A percentile compares a stretch with the other conserved stretches of the same genome.
These are phyloP conservation scores for Sericinus montela DNA, from an alignment of 2,888 invertebrate species.

Conservation along the genomic window DNA sequence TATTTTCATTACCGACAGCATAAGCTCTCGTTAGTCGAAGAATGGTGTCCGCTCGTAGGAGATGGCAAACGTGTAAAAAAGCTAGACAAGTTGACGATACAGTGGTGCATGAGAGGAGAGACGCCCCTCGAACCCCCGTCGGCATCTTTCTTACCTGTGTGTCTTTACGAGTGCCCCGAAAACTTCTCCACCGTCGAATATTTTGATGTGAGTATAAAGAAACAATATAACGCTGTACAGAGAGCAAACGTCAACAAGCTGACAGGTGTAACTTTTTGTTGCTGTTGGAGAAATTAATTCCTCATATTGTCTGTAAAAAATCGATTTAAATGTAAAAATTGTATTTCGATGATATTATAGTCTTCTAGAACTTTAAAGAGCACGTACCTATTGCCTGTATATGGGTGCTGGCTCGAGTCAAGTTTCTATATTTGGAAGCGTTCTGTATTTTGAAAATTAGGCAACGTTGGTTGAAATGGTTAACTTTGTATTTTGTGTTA, in stretches of 20 bases:
- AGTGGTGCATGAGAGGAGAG: constrained; percentile 85
- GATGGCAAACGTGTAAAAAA: constrained; percentile 67
- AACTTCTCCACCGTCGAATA: constrained; percentile 92
- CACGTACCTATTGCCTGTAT: no score
- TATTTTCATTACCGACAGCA: constrained; percentile 60
- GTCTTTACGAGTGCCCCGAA: constrained; percentile 88
- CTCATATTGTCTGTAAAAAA: no score
- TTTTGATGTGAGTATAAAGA: constrained; percentile 82
- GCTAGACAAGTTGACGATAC: constrained; percentile 80
- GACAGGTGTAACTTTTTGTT: no score
- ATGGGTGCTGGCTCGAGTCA: no score
- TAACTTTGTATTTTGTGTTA: no score
- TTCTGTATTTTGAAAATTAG: no score
- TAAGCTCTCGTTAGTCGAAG: constrained; percentile 84
- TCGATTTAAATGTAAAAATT: constrained; percentile 23
- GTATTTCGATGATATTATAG: no score
- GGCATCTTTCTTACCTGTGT: constrained; percentile 82
- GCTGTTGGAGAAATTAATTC: no score
- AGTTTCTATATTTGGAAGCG: no score
- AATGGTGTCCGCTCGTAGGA: constrained; percentile 65
- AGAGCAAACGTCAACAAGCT: no score
- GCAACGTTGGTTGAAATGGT: no score
- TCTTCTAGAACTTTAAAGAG: no score
- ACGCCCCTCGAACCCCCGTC: constrained; percentile 78
- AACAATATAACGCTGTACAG: background rate